Base-by-base conservation (phyloP, 2,113 vertebrate species). In the Murina feae region DNA sequence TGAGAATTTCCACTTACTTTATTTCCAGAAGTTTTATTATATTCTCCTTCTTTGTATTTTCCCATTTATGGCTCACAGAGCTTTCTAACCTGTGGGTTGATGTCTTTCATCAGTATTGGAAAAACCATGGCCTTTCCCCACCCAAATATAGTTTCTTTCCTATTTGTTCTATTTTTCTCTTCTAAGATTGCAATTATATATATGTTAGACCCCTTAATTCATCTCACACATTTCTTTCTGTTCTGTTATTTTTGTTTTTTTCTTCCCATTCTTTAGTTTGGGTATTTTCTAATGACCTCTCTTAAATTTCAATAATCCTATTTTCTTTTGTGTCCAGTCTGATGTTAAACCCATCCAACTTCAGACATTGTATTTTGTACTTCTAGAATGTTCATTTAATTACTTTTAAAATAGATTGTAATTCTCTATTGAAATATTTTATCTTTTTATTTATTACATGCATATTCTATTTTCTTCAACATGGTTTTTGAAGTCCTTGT, bases 1-100 rank as follows among this genome's bases (percentile, higher is more conserved):
- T 58, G 71, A 92, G 83, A 95, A 35, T 55, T 75, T 95, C 28
- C 79, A n/a, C 71, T 92, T 74, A 72, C 30, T 90, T 71, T 94
- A 21, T 81, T 90, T 85, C 47, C 72, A 92, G 35, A 95, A 65
- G 25, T 92, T 89, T 82, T 55, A 74, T 32, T 81, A 21, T 28
- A 60, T 63, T 18, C 11, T 72, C 17, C 58, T 16, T 75, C 76
- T 85, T 49, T 71, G 2, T 39, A 66, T 66, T 93, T 93, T 89
- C 12, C n/a, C 23, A 72, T 4, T 51, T 79, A 42, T 12, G 44
- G 7, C 55, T 85, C 47, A 90, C 23, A 39, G 47, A 89, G 6
- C 13, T 84, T 39, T 65, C 90, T 74, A 89, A 82, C 85, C 25
- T 90, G 39, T 90, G 55, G 39, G 9, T 85, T 92, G 49, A 28